Conservation (phyloP, 2,888 invertebrate species). For the Petrophora chlorosata region DNA sequence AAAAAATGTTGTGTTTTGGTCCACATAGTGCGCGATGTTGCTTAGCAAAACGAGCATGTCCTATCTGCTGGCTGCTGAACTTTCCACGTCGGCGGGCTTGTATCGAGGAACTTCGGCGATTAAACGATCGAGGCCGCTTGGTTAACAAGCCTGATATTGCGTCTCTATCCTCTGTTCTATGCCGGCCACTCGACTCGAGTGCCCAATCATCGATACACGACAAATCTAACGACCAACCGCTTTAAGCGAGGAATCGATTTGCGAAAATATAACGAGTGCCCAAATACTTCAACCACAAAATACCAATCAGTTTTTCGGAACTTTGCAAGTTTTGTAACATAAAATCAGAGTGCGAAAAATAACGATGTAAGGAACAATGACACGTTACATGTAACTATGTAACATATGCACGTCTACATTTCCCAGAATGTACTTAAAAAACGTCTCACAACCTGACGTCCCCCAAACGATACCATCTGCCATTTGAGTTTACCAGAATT, state of each 20-base stretch:
- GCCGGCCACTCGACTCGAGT: conserved; percentile 23
- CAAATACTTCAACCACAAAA: background rate
- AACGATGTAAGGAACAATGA: conserved; percentile 8
- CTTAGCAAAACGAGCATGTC: conserved; percentile 60
- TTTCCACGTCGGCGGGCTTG: conserved; percentile 64
- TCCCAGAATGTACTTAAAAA: conserved; percentile 26
- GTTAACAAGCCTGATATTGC: conserved; percentile 48
- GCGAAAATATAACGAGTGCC: background rate
- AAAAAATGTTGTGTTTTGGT: background rate
- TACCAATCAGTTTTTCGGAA: conserved; percentile 7
- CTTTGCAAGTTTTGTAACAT: background rate
- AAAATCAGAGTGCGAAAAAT: conserved; percentile 6
- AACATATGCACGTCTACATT: conserved; percentile 25
- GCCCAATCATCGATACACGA: conserved; percentile 29
- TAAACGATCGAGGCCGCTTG: conserved; percentile 64
- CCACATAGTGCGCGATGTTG: conserved; percentile 3
- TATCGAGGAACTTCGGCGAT: conserved; percentile 71
- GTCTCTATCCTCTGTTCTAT: conserved; percentile 33
- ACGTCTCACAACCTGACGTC: conserved; percentile 23
- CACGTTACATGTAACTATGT: conserved; percentile 12
- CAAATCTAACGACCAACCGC: conserved; percentile 17
- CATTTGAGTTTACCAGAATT: conserved; percentile 28
- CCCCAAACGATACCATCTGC: conserved; percentile 22
- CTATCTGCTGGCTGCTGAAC: conserved; percentile 61
- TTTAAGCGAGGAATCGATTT: background rate